phyloP scores from a whole-genome alignment of 2,113 vertebrate species.

The Laticauda laticaudata region DNA sequence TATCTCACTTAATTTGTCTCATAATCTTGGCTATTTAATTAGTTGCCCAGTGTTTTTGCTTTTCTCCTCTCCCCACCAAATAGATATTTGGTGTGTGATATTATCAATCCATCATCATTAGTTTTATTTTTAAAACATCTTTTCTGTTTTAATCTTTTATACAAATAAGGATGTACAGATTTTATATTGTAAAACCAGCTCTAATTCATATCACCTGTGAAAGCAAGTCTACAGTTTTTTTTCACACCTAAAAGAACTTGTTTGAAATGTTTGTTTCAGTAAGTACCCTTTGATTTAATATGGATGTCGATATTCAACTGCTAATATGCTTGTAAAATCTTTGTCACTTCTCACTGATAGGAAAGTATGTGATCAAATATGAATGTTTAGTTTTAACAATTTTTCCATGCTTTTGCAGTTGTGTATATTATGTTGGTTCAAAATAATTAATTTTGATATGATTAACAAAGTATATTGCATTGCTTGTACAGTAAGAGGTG shows the following conservation, averaged over 20 bases:
- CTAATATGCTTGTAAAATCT: conserved; percentile 33
- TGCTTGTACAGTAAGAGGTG: neutral
- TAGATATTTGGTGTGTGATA: neutral
- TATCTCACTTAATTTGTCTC: neutral
- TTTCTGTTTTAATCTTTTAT: conserved; percentile 4
- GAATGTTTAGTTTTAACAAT: neutral
- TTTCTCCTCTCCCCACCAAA: neutral
- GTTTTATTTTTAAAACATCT: conserved; percentile 14
- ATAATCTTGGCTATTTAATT: conserved; percentile 14
- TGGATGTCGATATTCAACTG: conserved; percentile 2
- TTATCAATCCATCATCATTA: conserved; percentile 22
- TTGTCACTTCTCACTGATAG: conserved; percentile 38
- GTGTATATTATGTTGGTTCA: neutral
- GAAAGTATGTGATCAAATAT: conserved; percentile 22
- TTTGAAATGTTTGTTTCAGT: conserved; percentile 3
- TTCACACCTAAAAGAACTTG: conserved; percentile 32
- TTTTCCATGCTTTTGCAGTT: neutral
- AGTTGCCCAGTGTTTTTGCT: conserved; percentile 18
- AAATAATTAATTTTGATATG: neutral
- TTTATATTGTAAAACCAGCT: conserved; percentile 8
- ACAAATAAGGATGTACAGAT: conserved; percentile 10
- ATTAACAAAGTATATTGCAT: neutral
- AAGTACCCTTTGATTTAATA: conserved; percentile 22
- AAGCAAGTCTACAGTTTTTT: conserved; percentile 2
- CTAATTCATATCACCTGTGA: conserved; percentile 9